Conservation (phyloP, 1,140 invertebrate species). For the Drosophila punjabiensis region DNA sequence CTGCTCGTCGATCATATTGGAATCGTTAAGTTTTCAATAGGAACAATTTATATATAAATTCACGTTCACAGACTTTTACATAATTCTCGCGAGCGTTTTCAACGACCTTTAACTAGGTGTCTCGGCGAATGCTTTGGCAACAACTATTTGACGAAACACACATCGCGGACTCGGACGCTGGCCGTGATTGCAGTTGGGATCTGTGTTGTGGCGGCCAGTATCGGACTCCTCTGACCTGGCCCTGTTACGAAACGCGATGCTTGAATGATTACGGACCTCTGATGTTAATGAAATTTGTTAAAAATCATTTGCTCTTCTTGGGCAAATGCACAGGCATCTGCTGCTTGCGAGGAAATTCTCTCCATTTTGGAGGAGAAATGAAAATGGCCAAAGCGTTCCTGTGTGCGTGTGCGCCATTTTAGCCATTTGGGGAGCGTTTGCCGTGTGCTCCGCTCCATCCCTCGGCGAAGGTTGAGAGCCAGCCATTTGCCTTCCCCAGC, state of each 20-base stretch:
- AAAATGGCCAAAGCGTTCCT: conserved; percentile 40
- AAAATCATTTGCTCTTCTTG: conserved; percentile 77
- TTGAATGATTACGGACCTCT: conserved; percentile 85
- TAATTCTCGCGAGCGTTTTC: conserved; percentile 31
- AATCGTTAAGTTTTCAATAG: neutral
- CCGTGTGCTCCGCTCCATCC: conserved; percentile 28
- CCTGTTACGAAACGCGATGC: conserved; percentile 82
- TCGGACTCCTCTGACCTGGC: conserved; percentile 38
- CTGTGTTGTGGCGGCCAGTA: conserved; percentile 34
- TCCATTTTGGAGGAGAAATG: conserved; percentile 77
- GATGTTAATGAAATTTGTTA: conserved; percentile 85
- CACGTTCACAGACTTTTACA: conserved; percentile 25
- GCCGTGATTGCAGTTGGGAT: conserved; percentile 35
- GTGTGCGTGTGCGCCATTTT: conserved; percentile 50
- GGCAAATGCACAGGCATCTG: conserved; percentile 46
- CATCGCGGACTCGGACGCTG: conserved; percentile 17
- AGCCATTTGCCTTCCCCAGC: conserved; percentile 46
- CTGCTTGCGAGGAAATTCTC: conserved; percentile 71
- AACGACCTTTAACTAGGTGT: conserved; percentile 12
- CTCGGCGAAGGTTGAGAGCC: conserved; percentile 35
- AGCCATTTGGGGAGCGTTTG: conserved; percentile 33
- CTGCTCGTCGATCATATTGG: conserved; percentile 77
- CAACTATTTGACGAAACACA: conserved; percentile 8
- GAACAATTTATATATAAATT: neutral
- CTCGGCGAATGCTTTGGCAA: conserved; percentile 9